phyloP scores from a whole-genome alignment of 2,113 vertebrate genomes.

The Gyps fulvus region DNA sequence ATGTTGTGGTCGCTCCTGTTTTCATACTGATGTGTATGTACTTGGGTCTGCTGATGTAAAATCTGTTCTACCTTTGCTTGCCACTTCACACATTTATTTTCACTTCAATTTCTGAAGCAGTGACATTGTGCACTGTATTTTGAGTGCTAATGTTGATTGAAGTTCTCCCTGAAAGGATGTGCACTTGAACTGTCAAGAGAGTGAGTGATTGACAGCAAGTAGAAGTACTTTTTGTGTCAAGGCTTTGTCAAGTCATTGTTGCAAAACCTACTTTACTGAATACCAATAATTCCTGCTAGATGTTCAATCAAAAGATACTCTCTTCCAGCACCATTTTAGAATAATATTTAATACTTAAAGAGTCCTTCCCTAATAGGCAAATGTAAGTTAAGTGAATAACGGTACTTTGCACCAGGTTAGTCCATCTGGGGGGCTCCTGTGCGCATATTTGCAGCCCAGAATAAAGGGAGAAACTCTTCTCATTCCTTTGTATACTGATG shows the following conservation, averaged over 20 bases:
- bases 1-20: background rate
- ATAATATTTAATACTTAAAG: background rate
- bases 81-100: slow-evolving; percentile 36
- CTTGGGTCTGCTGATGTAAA: background rate
- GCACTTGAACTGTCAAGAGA: slow-evolving; percentile 73
- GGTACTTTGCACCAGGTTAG: background rate
- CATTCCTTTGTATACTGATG: background rate
- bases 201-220: slow-evolving; percentile 68
- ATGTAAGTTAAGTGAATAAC: background rate
- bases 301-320: slow-evolving; percentile 21
- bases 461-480: background rate
- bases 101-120: slow-evolving; percentile 14
- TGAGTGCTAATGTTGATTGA: slow-evolving; percentile 69
- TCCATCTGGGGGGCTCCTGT: background rate
- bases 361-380: background rate
- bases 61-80: background rate
- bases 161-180: slow-evolving; percentile 66
- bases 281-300: slow-evolving; percentile 43
- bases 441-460: background rate
- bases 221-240: slow-evolving; percentile 74
- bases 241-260: slow-evolving; percentile 71
- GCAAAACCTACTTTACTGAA: slow-evolving; percentile 47
- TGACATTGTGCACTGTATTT: slow-evolving; percentile 53
- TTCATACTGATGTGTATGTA: background rate
- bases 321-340: background rate